Evolutionary conservation across 2,888 invertebrate species (phyloP), one percentile per base, ranked within the genome.

Genomic region (Epicampocera succincta): DNA sequence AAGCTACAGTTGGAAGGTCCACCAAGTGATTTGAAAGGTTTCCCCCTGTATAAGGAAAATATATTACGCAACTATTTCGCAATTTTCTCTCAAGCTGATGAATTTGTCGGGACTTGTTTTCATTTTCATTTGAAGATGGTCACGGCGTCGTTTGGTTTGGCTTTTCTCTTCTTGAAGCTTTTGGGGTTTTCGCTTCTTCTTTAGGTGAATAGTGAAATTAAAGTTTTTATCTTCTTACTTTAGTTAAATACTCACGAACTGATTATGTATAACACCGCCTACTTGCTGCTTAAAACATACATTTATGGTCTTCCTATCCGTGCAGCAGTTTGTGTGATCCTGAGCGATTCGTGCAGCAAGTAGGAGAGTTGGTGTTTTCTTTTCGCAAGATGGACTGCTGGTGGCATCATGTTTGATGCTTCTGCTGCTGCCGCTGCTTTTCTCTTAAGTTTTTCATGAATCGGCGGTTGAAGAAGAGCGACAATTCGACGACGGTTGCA

Each of bases 201-300:
- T 50, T 48, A 33, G 63, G 68, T 61, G 72, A 66, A 50, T 50
- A 69, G 77, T 73, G 81, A 81, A 81, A 77, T 81, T 76, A 46
- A 73, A 65, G 52, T 46, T 38, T 61, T 52, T 76, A 44, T 61
- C 69, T 69, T 69, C n/a, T 19, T 21, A 46, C 25, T 69, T 54
- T 44, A 56, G 81, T 71, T 82, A 78, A 82, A 82, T 82, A 82
- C 82, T 74, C 82, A 82, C 82, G 82, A 82, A 82, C 74, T 82
- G 82, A 52, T 82, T 78, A 60, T 74, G 74, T 74, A 78, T 61
- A 82, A 82, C 77, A 82, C 82, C 82, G 78, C 82, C 82, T 54
- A 82, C 82, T 48, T 60, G 68, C 60, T 60, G 68, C 60, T 40
- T 40, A 65, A 65, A 66, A 63, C 60, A 29, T 74, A 58, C 65